phyloP scores from a whole-genome alignment of 2,113 vertebrate genomes.

The Crotalus helleri region DNA sequence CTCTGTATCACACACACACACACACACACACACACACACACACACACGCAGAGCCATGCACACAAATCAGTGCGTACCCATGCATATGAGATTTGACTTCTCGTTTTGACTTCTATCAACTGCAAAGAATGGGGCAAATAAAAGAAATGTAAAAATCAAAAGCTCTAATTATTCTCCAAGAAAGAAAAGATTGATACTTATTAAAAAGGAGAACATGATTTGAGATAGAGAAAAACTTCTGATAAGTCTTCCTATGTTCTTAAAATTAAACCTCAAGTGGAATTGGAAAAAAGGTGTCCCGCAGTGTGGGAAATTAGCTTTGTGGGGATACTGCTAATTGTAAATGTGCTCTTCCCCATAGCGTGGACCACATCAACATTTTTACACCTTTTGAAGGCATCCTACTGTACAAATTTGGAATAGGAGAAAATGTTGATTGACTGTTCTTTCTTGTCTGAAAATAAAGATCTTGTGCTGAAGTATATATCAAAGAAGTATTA shows the following conservation, averaged over 20 bases:
- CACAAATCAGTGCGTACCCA: not conserved
- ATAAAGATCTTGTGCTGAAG: not conserved
- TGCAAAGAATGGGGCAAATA: not conserved
- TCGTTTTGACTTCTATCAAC: not conserved
- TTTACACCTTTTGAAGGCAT: constrained; percentile 7
- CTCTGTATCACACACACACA: not conserved
- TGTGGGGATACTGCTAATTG: not conserved
- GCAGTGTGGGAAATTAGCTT: constrained; percentile 9
- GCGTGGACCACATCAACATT: not conserved
- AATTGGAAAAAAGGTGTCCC: not conserved
- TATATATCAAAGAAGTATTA: not conserved
- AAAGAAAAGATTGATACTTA: not conserved
- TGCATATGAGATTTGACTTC: not conserved
- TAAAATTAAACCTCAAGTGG: constrained; percentile 20
- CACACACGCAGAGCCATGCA: not conserved
- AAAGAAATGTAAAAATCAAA: constrained; percentile 15
- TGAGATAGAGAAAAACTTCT: not conserved
- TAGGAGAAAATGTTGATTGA: not conserved
- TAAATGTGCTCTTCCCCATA: constrained; percentile 3
- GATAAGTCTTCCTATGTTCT: constrained; percentile 10
- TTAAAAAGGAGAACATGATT: constrained; percentile 1
- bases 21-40: too few species aligned
- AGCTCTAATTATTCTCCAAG: not conserved
- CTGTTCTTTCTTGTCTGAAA: not conserved
- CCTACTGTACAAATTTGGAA: not conserved